A percentile compares a stretch with the other conserved stretches of the same genome.
phyloP scores from a whole-genome alignment of 2,113 vertebrate species.

The Aptenodytes forsteri region DNA sequence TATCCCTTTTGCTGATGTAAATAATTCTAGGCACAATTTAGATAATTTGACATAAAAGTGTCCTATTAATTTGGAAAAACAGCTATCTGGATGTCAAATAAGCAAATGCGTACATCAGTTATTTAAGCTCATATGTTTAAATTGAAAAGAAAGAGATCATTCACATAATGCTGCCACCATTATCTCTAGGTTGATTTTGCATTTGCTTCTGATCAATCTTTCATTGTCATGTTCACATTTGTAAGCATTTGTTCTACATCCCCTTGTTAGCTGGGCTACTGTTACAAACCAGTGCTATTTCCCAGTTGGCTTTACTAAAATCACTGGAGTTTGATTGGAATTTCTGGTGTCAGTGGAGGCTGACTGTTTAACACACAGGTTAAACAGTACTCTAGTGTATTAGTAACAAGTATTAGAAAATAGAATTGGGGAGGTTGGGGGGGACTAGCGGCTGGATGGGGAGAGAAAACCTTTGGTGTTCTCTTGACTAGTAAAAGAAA shows the following conservation, averaged over 20 bases:
- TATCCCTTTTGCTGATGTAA: background rate
- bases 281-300: background rate
- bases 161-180: background rate
- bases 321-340: background rate
- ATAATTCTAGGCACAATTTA: background rate
- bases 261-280: background rate
- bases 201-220: background rate
- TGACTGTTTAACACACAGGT: background rate
- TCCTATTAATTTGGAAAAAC: background rate
- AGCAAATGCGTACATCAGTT: background rate
- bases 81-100: background rate
- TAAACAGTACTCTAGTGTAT: background rate
- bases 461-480: background rate
- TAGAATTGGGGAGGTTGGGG: background rate
- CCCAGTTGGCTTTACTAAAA: background rate
- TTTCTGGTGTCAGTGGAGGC: background rate
- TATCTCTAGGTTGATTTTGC: background rate
- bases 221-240: background rate
- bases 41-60: background rate
- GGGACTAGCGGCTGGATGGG: fast-evolving
- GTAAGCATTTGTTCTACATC: background rate
- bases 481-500: background rate
- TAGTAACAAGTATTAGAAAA: background rate
- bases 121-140: background rate
- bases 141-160: background rate